phyloP scores from a whole-genome alignment of 2,888 invertebrate species.

The Mantis religiosa region DNA sequence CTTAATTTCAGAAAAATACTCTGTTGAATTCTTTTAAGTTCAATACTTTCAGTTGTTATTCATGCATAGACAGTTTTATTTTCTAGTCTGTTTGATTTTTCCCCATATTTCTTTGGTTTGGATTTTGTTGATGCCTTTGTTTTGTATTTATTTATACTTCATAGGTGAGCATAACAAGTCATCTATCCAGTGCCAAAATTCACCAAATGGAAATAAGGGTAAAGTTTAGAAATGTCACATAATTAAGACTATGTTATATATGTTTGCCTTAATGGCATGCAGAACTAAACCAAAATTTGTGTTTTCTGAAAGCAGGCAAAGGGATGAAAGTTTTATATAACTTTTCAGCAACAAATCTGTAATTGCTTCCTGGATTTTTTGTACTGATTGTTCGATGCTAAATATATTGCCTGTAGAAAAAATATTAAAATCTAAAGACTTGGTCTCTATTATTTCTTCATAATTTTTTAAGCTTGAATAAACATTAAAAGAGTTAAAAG shows the following conservation, averaged over 20 bases:
- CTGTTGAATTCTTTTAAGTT: no score
- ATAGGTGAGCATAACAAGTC: neutral
- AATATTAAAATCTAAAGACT: no score
- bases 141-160: neutral
- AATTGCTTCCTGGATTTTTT: neutral
- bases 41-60: no score
- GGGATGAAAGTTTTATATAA: neutral
- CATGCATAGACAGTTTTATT: no score
- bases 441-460: no score
- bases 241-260: neutral
- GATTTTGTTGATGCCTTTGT: neutral
- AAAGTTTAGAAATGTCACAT: neutral
- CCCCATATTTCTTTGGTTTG: no score
- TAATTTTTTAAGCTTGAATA: no score
- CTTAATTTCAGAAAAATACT: no score
- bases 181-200: neutral
- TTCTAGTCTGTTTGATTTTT: no score
- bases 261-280: neutral
- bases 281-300: neutral
- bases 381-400: neutral
- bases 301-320: neutral
- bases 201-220: neutral
- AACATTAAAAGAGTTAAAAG: no score
- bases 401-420: neutral
- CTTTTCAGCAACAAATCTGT: neutral